Evolutionary conservation across 2,888 invertebrate genomes (phyloP).

Genomic region (Agelastica alni): DNA sequence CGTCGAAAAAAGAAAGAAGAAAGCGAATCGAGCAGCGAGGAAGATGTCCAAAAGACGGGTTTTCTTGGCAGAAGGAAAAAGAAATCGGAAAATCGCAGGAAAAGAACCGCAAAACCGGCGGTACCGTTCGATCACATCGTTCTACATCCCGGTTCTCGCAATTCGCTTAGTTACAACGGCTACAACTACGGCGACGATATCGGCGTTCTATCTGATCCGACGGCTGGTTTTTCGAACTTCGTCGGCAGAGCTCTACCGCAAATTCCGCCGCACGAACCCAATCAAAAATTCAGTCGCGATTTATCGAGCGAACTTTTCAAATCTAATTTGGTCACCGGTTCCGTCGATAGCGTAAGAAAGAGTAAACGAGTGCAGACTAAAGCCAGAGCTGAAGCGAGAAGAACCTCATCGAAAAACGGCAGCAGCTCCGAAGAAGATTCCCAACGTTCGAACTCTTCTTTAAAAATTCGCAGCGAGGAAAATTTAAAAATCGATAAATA

Average conservation of each 20-base stretch:
- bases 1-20: slow-evolving; percentile 74
- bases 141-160: slow-evolving; percentile 38
- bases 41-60: slow-evolving; percentile 53
- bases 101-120: slow-evolving; percentile 59
- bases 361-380: slow-evolving; percentile 65
- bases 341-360: slow-evolving; percentile 60
- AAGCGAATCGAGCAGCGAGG: slow-evolving; percentile 61
- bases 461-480: slow-evolving; percentile 71
- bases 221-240: slow-evolving; percentile 48
- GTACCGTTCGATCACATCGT: slow-evolving; percentile 72
- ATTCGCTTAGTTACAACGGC: slow-evolving; percentile 36
- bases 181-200: slow-evolving; percentile 55
- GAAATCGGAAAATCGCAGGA: slow-evolving; percentile 58
- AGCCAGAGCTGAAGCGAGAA: slow-evolving; percentile 69
- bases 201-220: slow-evolving; percentile 65
- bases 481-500: slow-evolving; percentile 61
- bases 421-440: slow-evolving; percentile 77
- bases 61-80: slow-evolving; percentile 53
- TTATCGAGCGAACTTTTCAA: slow-evolving; percentile 41
- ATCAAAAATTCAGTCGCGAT: slow-evolving; percentile 44
- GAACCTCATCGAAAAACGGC: slow-evolving; percentile 64
- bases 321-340: slow-evolving; percentile 54
- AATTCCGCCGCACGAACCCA: slow-evolving; percentile 46
- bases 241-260: slow-evolving; percentile 41
- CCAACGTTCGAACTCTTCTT: slow-evolving; percentile 69